phyloP scores from a whole-genome alignment of 1,140 invertebrate genomes.

The Dreissena rostriformis region DNA sequence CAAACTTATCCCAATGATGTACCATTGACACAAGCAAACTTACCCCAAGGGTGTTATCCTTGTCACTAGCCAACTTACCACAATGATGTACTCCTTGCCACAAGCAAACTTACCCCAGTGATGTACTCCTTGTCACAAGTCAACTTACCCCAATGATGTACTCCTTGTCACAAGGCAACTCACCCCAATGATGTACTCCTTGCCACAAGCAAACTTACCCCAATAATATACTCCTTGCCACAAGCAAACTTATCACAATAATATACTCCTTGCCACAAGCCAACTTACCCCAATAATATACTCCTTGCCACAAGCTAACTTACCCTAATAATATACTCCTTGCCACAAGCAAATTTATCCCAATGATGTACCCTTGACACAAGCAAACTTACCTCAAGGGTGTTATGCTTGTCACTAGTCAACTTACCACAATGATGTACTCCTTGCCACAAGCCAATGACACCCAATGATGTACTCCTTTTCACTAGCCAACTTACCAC shows the following conservation, averaged over 20 bases:
- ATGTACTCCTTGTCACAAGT: not conserved
- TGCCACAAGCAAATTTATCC: not conserved
- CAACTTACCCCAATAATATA: not conserved
- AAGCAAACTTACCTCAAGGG: not conserved
- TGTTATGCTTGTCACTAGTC: not conserved
- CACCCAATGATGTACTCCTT: not conserved
- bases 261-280: not conserved
- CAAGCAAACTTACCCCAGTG: not conserved
- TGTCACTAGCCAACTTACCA: not conserved
- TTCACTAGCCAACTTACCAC: not conserved
- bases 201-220: not conserved
- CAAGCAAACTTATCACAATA: not conserved
- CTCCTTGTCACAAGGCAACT: not conserved
- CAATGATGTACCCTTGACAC: not conserved
- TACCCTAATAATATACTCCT: too few species aligned
- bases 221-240: not conserved
- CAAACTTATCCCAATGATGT: not conserved
- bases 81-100: not conserved
- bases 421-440: not conserved
- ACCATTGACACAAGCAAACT: not conserved
- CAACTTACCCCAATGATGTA: not conserved
- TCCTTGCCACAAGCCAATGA: not conserved
- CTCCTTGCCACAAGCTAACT: not conserved
- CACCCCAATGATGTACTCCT: not conserved
- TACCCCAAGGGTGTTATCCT: not conserved